phyloP scores from a whole-genome alignment of 1,140 invertebrate species.

The Drosophila asahinai region DNA sequence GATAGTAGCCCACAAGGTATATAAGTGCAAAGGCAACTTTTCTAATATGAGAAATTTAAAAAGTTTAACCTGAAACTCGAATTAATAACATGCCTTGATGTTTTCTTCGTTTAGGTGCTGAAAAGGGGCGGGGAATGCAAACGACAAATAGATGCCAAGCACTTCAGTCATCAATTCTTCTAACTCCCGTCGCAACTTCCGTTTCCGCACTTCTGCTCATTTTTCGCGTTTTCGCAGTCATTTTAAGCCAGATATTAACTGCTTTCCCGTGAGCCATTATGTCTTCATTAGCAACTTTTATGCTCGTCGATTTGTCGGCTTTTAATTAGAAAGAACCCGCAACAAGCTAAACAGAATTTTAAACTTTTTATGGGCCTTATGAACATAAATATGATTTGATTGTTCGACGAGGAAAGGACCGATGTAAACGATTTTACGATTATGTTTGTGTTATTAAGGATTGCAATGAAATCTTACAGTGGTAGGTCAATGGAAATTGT shows the following conservation, averaged over 20 bases:
- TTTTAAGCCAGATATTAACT: constrained; percentile 25
- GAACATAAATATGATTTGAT: constrained; percentile 46
- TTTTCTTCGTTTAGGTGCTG: constrained; percentile 14
- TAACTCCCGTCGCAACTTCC: background rate
- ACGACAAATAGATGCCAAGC: constrained; percentile 21
- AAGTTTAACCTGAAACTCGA: constrained; percentile 34
- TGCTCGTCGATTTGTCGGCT: constrained; percentile 55
- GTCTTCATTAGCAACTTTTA: constrained; percentile 59
- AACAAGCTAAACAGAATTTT: constrained; percentile 32
- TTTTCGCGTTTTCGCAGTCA: background rate
- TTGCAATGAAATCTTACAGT: constrained; percentile 23
- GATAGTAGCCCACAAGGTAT: background rate
- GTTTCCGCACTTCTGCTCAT: background rate
- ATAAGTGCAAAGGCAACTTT: background rate
- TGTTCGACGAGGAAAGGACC: background rate
- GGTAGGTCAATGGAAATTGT: background rate
- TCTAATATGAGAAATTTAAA: constrained; percentile 17
- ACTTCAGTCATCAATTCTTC: constrained; percentile 51
- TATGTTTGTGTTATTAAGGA: constrained; percentile 22
- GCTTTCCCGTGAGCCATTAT: constrained; percentile 49
- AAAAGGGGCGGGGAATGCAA: background rate
- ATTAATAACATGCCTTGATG: constrained; percentile 42
- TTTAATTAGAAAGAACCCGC: constrained; percentile 53
- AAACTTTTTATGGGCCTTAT: constrained; percentile 49
- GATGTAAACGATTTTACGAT: constrained; percentile 30